A percentile compares a stretch with the other conserved stretches of the same genome.
These are phyloP conservation scores for Octopus sinensis DNA, from an alignment of 1,140 invertebrate genomes.

Conservation along the genomic window DNA sequence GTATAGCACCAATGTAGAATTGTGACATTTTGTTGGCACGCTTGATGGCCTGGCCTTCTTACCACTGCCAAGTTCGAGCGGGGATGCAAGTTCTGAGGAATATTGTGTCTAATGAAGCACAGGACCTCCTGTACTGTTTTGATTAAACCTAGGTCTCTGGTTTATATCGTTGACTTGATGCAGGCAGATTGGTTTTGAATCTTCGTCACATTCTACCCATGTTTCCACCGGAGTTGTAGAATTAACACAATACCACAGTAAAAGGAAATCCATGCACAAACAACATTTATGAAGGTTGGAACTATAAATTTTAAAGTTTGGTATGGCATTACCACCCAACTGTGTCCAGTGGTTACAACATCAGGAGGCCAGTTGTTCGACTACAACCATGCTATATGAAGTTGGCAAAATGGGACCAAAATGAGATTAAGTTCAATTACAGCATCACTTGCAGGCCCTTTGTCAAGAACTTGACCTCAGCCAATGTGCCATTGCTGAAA, in stretches of 20 bases:
- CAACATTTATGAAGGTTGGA: conserved; percentile 20
- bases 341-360: not conserved
- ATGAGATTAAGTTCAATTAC: no score
- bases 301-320: not conserved
- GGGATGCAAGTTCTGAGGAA: not conserved
- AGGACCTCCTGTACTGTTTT: conserved; percentile 14
- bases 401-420: no score
- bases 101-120: not conserved
- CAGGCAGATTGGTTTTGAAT: not conserved
- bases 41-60: conserved; percentile 24
- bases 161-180: not conserved
- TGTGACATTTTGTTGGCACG: conserved; percentile 19
- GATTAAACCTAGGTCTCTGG: conserved; percentile 16
- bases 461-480: no score
- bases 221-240: conserved; percentile 14
- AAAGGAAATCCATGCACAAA: conserved; percentile 19
- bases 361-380: not conserved
- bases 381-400: no score
- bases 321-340: conserved; percentile 20
- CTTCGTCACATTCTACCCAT: conserved; percentile 7
- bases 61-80: conserved; percentile 19
- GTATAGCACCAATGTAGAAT: conserved; percentile 11
- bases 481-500: no score
- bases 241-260: conserved; percentile 11
- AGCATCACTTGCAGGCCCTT: no score